These are phyloP conservation scores for Chymomyza fuscimana DNA, from an alignment of 2,888 invertebrate genomes.

Conservation along the genomic window DNA sequence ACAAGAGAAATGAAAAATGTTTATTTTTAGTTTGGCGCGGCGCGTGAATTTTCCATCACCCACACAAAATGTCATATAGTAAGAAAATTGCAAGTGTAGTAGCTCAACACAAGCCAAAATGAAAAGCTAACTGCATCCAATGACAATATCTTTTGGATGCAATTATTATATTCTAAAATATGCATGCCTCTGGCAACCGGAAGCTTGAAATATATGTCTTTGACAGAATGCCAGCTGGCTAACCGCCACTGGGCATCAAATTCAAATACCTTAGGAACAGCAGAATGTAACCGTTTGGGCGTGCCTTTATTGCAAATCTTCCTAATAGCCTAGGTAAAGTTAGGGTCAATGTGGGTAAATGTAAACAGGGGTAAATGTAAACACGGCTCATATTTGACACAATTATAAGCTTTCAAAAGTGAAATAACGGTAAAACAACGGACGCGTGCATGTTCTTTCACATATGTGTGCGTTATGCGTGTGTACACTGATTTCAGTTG, in stretches of 20 bases:
- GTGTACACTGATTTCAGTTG: too few species aligned
- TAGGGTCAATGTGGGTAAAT: too few species aligned
- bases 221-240: constrained; percentile 60
- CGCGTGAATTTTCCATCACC: constrained; percentile 41
- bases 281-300: neutral
- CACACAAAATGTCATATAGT: constrained; percentile 24
- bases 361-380: too few species aligned
- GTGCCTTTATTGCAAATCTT: constrained; percentile 14
- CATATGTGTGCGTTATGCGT: too few species aligned
- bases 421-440: too few species aligned
- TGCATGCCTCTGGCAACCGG: constrained; percentile 20
- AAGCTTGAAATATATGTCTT: constrained; percentile 50
- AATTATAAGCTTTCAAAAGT: too few species aligned
- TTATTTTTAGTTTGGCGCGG: constrained; percentile 45
- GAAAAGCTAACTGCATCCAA: neutral
- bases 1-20: constrained; percentile 43
- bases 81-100: neutral
- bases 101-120: neutral
- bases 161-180: neutral
- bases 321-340: constrained; percentile 31
- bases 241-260: constrained; percentile 6
- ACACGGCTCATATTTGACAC: too few species aligned
- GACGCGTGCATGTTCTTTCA: too few species aligned
- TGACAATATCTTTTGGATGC: neutral
- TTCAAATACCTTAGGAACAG: neutral